Evolutionary conservation across 2,113 vertebrate genomes (phyloP), one percentile per base, ranked within the genome.

Genomic region (Centropus unirufus): DNA sequence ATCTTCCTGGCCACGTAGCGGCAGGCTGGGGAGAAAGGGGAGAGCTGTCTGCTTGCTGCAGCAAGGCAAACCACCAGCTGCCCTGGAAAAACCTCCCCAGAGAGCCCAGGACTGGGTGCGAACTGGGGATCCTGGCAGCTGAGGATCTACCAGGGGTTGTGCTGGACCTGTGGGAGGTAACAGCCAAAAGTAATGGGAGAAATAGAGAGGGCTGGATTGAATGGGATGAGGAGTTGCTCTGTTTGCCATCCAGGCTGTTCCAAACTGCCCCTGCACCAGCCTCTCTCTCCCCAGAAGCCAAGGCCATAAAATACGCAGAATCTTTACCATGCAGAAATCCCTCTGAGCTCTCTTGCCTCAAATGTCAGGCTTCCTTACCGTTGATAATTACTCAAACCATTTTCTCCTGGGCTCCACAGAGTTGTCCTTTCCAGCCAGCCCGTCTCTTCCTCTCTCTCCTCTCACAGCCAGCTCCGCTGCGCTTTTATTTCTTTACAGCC

Each of bases 371-470:
- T 66, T 82, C 34, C 96, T 96, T 96, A 92, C 96, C 93, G 2
- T 70, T 57, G 76, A 95, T 83, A 70, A 96, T 91, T 13, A 96
- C 54, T 94, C 97, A 96, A 17, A 90, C 89, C 90, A 87, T 96
- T 30, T 82, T 61, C 57, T 52, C 23, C 14, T 0, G 15, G 19
- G 57, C 52, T 92, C 78, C 8, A 63, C 77, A 15, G 1, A 20
- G 5, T 55, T 3, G 32, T 61, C 29, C 47, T n/a, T 8, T 5
- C 46, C 81, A 11, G 59, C 4, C 47, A 20, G 83, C 46, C 47
- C 1, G 21, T 32, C 58, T 83, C 17, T 16, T 14, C 39, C 18
- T 57, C 66, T 40, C 70, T n/a, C 8, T 27, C 44, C 47, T 39
- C 44, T 19, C 2, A 9, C 81, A 36, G 67, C n/a, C 68, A 7